Base-by-base conservation (phyloP, 2,113 vertebrate genomes). In the Ellobius talpinus region DNA sequence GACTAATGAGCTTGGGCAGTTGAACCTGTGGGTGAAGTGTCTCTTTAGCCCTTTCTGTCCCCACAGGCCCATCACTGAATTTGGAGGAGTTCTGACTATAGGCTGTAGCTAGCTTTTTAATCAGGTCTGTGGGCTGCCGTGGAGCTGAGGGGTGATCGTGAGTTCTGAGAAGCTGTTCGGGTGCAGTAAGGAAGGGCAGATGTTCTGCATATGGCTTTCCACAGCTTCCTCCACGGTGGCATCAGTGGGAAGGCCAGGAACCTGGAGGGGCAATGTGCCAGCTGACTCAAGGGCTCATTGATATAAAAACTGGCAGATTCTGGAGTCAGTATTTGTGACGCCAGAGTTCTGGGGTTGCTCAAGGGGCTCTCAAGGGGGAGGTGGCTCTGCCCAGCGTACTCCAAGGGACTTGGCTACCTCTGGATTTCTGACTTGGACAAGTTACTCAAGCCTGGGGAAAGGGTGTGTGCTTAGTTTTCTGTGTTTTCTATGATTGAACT, bases 1-100 rank as follows among this genome's bases (percentile, higher is more conserved):
- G 72, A 94, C 72, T 93, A 90, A 94, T 9, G 78, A 82, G 39
- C 42, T 23, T 81, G 63, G 93, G 42, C 11, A 58, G 42, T 68
- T 89, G 89, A 79, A 73, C 76, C 61, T 70, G 88, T 93, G 84
- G 63, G 47, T 89, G 73, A 90, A 66, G 11, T 47, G 7, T 26
- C 39, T 92, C 19, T 74, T 88, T 39, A 79, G 21, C 31, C 65
- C 79, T 91, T 77, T 84, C 61, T 74, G 68, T 91, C 63, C 26
- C 3, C 55, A 77, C 33, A 77, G 66, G 50, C 68, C 50, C 13
- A 24, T 55, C 24, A 19, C 11, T 63, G 65, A 52, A 72, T n/a
- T 55, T 58, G 73, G 77, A 89, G 3, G 68, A 17, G 33, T 45
- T 70, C 66, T 63, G 0, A 24, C 29, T 39, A 13, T 61, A 61